phyloP scores from a whole-genome alignment of 2,797 vertebrate genomes.

The Pelodytes ibericus region DNA sequence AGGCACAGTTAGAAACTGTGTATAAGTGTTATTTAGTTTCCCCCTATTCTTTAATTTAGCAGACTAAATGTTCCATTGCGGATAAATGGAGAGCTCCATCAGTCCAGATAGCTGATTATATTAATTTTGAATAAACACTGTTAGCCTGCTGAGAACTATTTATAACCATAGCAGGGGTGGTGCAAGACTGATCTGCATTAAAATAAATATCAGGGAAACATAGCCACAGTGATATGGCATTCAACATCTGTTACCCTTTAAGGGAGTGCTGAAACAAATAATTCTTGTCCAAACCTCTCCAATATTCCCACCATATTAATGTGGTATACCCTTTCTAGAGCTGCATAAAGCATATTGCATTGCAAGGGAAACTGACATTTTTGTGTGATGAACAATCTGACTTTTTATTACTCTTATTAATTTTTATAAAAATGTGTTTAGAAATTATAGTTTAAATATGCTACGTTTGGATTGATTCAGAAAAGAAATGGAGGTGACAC shows the following conservation, averaged over 20 bases:
- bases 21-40: not conserved
- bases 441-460: no score
- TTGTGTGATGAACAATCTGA: not conserved
- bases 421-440: no score
- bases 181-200: constrained; percentile 9
- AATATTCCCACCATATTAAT: not conserved
- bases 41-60: constrained; percentile 9
- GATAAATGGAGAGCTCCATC: constrained; percentile 10
- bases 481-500: no score
- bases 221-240: constrained; percentile 8
- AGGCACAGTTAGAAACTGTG: not conserved
- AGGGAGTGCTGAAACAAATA: not conserved
- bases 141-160: constrained; percentile 18
- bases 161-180: constrained; percentile 24
- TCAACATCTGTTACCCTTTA: constrained; percentile 14
- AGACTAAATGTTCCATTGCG: constrained; percentile 13
- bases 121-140: constrained; percentile 27
- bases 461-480: no score
- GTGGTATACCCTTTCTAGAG: constrained; percentile 1
- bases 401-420: not conserved
- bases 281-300: constrained; percentile 5
- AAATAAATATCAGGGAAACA: constrained; percentile 21
- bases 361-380: not conserved
- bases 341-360: not conserved
- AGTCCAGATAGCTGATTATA: constrained; percentile 19